Conservation (phyloP, 2,797 vertebrate species). For the Ambastaia sidthimunki region DNA sequence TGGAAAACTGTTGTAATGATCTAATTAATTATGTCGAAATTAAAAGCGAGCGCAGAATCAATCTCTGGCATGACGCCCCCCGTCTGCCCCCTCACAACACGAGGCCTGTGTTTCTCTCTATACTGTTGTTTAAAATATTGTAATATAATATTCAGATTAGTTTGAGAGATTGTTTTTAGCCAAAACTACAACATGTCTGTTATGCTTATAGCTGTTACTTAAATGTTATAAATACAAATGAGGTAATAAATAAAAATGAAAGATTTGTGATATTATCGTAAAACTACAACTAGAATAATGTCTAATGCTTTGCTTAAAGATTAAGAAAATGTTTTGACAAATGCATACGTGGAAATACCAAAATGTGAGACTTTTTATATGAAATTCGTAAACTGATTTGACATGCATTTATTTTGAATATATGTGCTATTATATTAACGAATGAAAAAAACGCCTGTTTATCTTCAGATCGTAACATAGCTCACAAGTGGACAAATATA, state of each 20-base stretch:
- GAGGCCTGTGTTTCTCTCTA: neutral
- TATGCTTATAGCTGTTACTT: no score
- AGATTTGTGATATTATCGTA: no score
- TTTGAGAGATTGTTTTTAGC: no score
- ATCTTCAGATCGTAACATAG: neutral
- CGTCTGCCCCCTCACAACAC: constrained; percentile 87
- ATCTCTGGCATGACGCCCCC: constrained; percentile 97
- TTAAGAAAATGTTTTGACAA: neutral
- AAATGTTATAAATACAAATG: no score
- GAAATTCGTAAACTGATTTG: neutral
- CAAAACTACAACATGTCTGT: no score
- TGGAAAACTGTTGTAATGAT: constrained; percentile 98
- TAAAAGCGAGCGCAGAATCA: constrained; percentile 99
- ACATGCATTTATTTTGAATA: neutral
- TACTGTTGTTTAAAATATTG: no score
- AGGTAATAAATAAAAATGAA: no score
- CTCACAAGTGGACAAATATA: neutral
- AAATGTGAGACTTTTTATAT: neutral
- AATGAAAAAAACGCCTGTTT: neutral
- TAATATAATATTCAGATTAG: no score
- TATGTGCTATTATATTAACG: neutral
- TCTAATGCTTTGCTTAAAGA: no score
- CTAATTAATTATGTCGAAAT: constrained; percentile 99
- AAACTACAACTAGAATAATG: no score
- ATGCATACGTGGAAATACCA: neutral